A percentile compares a stretch with the other conserved stretches of the same genome.
Conservation (phyloP, 2,888 invertebrate species). For the Tachina lurida region DNA sequence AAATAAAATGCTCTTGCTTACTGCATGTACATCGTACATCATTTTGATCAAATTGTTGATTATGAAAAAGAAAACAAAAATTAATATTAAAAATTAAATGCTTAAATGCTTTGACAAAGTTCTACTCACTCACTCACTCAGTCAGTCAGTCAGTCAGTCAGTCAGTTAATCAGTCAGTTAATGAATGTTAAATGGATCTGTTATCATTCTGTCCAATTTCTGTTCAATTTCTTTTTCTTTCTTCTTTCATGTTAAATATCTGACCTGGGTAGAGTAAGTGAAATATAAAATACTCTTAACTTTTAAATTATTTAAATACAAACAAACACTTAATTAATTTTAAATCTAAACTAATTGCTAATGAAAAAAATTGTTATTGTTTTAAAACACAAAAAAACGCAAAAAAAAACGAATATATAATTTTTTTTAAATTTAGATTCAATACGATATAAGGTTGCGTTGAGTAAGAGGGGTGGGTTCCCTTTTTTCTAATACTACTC, state of each 20-base stretch:
- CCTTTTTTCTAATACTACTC: conserved; percentile 22
- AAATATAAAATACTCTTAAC: conserved; percentile 56
- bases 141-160: background rate
- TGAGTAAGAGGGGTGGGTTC: conserved; percentile 34
- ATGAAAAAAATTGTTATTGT: conserved; percentile 55
- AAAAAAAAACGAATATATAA: conserved; percentile 31
- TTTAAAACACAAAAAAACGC: conserved; percentile 5
- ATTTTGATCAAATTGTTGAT: conserved; percentile 17
- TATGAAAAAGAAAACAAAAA: background rate
- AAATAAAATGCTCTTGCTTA: conserved; percentile 38
- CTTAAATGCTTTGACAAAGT: conserved; percentile 32
- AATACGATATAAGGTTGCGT: conserved; percentile 61
- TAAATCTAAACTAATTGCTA: conserved; percentile 30
- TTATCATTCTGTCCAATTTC: background rate
- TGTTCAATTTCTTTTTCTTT: background rate
- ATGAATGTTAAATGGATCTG: background rate
- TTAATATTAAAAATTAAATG: background rate
- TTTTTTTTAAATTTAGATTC: conserved; percentile 34
- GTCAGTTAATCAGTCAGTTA: no score
- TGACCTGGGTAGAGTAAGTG: conserved; percentile 4
- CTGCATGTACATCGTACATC: background rate
- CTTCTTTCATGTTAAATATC: background rate
- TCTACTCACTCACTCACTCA: conserved; percentile 19
- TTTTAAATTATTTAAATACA: conserved; percentile 47
- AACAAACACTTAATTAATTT: conserved; percentile 4